phyloP scores from a whole-genome alignment of 2,797 vertebrate genomes.

The Nothura maculosa region DNA sequence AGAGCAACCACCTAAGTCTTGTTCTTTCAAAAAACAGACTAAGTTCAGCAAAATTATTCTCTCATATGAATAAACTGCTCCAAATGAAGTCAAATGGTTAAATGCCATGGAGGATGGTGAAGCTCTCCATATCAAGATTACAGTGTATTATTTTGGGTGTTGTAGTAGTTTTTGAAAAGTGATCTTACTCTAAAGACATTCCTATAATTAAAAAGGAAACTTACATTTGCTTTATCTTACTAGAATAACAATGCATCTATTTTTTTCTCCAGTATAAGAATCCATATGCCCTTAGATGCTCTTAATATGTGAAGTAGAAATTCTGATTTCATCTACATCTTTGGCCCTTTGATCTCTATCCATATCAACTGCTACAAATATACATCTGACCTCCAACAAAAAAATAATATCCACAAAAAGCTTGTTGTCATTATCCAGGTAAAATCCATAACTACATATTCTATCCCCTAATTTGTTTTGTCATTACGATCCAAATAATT shows the following conservation, averaged over 20 bases:
- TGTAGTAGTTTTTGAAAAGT: neutral
- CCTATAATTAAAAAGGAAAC: neutral
- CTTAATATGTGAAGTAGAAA: neutral
- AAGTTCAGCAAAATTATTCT: neutral
- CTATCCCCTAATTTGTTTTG: neutral
- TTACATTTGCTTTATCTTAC: neutral
- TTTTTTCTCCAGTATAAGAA: neutral
- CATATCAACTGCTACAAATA: neutral
- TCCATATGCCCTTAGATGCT: neutral
- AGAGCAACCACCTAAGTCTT: neutral
- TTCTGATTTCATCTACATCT: neutral
- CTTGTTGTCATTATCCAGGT: neutral
- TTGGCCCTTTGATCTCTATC: neutral
- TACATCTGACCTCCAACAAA: neutral
- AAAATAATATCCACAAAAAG: neutral
- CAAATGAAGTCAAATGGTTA: neutral
- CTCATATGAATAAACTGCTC: neutral
- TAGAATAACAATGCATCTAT: neutral
- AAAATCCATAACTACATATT: neutral
- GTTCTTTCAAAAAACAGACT: neutral
- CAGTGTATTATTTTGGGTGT: neutral
- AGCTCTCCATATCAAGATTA: neutral
- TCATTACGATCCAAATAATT: neutral
- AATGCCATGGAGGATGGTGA: neutral
- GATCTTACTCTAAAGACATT: neutral